A percentile compares a stretch with the other conserved stretches of the same genome.
Conservation (phyloP, 2,113 vertebrate species). For the Procapra przewalskii region DNA sequence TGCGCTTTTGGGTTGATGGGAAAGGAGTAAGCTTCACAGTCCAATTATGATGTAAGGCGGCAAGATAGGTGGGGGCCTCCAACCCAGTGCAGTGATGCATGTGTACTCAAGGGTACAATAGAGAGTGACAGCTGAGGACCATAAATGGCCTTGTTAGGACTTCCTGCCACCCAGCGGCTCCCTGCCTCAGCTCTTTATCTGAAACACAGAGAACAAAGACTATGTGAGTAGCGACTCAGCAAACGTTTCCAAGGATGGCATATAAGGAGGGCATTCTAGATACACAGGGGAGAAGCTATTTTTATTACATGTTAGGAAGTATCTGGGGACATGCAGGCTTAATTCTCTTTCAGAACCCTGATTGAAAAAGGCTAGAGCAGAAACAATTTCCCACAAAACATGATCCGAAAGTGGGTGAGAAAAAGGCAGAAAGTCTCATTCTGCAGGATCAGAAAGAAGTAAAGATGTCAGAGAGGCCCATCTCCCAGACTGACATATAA, state of each 20-base stretch:
- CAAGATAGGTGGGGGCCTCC: background rate
- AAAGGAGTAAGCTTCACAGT: background rate
- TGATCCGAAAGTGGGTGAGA: background rate
- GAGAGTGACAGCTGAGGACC: background rate
- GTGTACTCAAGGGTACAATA: background rate
- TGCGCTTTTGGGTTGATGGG: accelerated
- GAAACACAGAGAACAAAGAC: background rate
- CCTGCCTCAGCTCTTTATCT: background rate
- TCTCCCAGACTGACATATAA: background rate
- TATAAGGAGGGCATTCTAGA: background rate
- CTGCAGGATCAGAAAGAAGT: background rate
- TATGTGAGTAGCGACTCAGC: background rate
- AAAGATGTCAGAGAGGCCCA: background rate
- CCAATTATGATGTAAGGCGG: background rate
- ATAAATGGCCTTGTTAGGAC: background rate
- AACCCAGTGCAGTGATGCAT: background rate
- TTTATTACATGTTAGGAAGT: background rate
- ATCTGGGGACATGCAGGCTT: background rate
- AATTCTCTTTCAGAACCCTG: background rate
- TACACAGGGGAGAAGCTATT: background rate
- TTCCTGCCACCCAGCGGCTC: accelerated
- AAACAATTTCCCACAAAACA: background rate
- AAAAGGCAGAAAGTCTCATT: background rate
- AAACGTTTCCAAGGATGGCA: background rate
- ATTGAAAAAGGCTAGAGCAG: background rate